These are phyloP conservation scores for Phaethornis superciliosus DNA, from an alignment of 2,113 vertebrate species.

Conservation along the genomic window DNA sequence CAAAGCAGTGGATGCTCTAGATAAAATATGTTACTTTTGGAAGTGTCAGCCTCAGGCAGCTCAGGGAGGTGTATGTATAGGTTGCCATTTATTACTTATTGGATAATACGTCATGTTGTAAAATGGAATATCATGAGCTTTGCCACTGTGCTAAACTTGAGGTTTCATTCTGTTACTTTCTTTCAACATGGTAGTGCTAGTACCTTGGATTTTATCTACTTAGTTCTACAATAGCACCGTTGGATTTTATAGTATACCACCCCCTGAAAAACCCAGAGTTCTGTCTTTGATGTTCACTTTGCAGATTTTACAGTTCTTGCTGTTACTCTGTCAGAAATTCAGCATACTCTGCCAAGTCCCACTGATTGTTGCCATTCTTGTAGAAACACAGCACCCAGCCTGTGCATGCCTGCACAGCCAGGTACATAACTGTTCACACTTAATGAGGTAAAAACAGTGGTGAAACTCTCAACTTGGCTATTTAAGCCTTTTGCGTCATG, in stretches of 20 bases:
- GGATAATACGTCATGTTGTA: background rate
- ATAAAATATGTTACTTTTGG: background rate
- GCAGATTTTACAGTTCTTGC: background rate
- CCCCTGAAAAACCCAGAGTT: background rate
- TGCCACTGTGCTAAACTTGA: background rate
- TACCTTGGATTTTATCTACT: background rate
- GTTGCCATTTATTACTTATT: background rate
- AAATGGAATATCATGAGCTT: background rate
- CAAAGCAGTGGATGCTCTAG: background rate
- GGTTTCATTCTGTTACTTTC: background rate
- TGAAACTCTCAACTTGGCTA: background rate
- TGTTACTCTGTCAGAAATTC: background rate
- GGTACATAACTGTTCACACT: background rate
- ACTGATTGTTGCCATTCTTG: background rate
- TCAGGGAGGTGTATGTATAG: background rate
- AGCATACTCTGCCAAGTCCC: background rate
- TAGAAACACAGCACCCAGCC: background rate
- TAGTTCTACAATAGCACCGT: background rate
- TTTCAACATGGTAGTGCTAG: background rate
- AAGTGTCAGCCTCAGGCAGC: background rate
- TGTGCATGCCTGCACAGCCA: rapidly evolving
- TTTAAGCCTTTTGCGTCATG: background rate
- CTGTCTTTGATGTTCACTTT: background rate
- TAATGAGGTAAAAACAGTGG: background rate
- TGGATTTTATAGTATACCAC: rapidly evolving